Conservation (phyloP, 2,888 invertebrate species). For the Stenoptilia bipunctidactyla region DNA sequence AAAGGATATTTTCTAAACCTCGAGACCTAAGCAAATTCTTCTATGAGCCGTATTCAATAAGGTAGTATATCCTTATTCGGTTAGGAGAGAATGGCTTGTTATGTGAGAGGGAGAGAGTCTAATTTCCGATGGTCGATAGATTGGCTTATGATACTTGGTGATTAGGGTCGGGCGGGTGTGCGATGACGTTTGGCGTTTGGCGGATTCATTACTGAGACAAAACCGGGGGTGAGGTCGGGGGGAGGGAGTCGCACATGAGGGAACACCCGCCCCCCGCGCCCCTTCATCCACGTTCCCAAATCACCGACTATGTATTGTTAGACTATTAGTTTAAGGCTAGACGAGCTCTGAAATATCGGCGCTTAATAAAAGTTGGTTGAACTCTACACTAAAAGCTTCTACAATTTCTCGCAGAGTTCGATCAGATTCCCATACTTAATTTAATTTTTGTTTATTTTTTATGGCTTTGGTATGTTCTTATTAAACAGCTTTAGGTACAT, state of each 20-base stretch:
- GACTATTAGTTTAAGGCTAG: constrained; percentile 24
- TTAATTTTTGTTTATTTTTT: no score
- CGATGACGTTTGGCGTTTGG: constrained; percentile 61
- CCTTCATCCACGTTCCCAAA: constrained; percentile 61
- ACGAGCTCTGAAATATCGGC: constrained; percentile 5
- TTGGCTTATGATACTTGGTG: constrained; percentile 45
- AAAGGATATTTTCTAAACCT: constrained; percentile 49
- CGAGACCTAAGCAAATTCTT: constrained; percentile 48
- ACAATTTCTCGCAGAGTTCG: no score
- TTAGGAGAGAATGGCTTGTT: background rate
- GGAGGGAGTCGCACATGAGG: constrained; percentile 15
- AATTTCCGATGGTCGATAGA: constrained; percentile 33
- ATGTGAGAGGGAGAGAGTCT: constrained; percentile 18
- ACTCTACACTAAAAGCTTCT: no score
- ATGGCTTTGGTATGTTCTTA: no score
- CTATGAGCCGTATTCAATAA: constrained; percentile 2
- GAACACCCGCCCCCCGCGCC: constrained; percentile 20
- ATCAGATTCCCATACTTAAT: no score
- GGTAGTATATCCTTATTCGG: constrained; percentile 7
- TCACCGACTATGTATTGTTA: constrained; percentile 58
- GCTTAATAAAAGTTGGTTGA: no score
- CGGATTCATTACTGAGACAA: constrained; percentile 69
- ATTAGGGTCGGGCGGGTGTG: constrained; percentile 42
- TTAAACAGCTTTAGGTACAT: no score
- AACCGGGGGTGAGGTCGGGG: constrained; percentile 26